Base-by-base conservation (phyloP, 92 coral and sea anemone species). In the Porites lobata region DNA sequence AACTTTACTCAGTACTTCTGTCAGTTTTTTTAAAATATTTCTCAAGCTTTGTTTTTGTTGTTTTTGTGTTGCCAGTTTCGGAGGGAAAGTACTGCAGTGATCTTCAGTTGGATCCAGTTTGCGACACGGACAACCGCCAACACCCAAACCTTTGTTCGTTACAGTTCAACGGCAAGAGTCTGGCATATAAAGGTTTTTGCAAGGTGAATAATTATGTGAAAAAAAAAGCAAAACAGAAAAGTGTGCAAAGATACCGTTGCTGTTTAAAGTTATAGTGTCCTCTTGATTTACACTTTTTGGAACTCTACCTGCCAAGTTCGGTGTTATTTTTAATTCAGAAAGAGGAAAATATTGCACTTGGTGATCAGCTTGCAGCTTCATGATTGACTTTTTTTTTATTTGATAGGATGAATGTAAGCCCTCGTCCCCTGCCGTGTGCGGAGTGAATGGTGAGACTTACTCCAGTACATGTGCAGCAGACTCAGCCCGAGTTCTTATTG, bases 381-480 rank as follows among this genome's bases (percentile, higher is more conserved):
- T 56, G 78, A 3, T 38, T 74, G 75, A 21, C 17, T 17, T 29
- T 22, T 21, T 21, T 6, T 76, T 59, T 24, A 11, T 91, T 1
- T 38, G 47, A 38, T 57, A 98, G 98, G 90, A 80, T 63, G 93
- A 93, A 32, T 95, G 99, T 58, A 96, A 83, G 26, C 93, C 93
- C 3, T 96, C 98, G 1, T 90, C 87, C 17, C 72, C 74, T 21
- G 75, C 91, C 14, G 93, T 98, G 19, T 98, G 99, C 90, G 99
- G 99, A 15, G 92, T 92, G 59, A 94, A 98, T 78, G 99, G 99
- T 0, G 98, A 98, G 79, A 98, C 98, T 0, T 98, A 95, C 94
- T 90, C 84, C 69, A 98, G 99, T 85, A 82, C 14, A 52, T 98
- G 99, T 86, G 99, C 96, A 2, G 96, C 96, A 65, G 86, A 72